These are phyloP conservation scores for Brachionus manjavacas DNA, from an alignment of 1,140 invertebrate genomes.

Conservation along the genomic window DNA sequence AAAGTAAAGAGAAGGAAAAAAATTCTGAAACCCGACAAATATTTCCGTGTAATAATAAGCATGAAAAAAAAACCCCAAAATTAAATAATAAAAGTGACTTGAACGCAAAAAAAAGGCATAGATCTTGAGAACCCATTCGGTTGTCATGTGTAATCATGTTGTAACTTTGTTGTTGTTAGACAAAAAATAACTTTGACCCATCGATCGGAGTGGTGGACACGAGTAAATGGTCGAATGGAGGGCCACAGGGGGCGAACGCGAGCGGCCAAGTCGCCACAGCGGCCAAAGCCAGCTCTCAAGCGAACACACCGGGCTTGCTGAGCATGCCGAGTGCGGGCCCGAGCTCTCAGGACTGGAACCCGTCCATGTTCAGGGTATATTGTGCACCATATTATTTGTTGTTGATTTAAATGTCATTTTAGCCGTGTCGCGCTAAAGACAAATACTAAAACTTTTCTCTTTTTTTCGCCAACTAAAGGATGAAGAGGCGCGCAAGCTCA, in stretches of 20 bases:
- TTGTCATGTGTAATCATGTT: background rate
- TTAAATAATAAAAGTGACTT: too few relatives aligned
- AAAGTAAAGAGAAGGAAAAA: too few relatives aligned
- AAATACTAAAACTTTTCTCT: background rate
- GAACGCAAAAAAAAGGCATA: too few relatives aligned
- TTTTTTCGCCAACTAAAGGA: background rate
- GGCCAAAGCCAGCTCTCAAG: background rate
- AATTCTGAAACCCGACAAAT: too few relatives aligned
- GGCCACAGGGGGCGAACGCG: background rate
- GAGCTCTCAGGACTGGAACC: background rate
- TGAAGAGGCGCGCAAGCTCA: background rate
- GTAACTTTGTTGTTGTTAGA: conserved; percentile 11
- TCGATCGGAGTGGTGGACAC: conserved; percentile 22
- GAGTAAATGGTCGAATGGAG: conserved; percentile 24
- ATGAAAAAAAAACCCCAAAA: too few relatives aligned
- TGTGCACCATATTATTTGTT: background rate
- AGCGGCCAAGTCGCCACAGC: background rate
- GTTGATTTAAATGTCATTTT: background rate
- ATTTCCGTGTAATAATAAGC: too few relatives aligned
- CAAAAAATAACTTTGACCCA: conserved; percentile 42
- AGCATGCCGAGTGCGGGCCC: background rate
- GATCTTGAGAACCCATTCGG: background rate
- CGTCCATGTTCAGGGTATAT: conserved; percentile 4
- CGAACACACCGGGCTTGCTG: background rate
- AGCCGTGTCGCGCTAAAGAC: background rate